Conservation (phyloP, 2,797 vertebrate species). For the Brachyalestes nurse region DNA sequence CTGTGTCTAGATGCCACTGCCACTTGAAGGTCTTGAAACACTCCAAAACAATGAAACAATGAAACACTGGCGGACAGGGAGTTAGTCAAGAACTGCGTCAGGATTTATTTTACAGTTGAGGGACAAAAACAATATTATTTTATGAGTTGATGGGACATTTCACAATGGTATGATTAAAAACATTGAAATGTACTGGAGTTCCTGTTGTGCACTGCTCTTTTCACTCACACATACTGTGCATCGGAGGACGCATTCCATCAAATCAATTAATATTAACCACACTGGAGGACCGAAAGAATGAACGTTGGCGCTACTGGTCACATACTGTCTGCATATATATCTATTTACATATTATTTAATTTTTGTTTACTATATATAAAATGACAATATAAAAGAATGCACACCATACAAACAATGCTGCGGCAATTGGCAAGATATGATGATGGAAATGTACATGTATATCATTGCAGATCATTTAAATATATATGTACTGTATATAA, state of each 20-base stretch:
- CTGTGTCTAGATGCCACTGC: not conserved
- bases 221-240: slow-evolving; percentile 85
- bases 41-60: not conserved
- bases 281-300: slow-evolving; percentile 86
- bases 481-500: slow-evolving; percentile 78
- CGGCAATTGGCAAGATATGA: slow-evolving; percentile 93
- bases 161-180: slow-evolving; percentile 92
- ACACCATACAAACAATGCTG: slow-evolving; percentile 98
- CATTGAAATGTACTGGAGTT: slow-evolving; percentile 88
- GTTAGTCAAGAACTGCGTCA: slow-evolving; percentile 91
- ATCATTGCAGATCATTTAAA: slow-evolving; percentile 94
- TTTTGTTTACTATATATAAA: slow-evolving; percentile 89
- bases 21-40: too few relatives aligned
- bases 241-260: slow-evolving; percentile 88
- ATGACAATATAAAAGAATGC: slow-evolving; percentile 98
- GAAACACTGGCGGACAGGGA: slow-evolving; percentile 68
- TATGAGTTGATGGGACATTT: slow-evolving; percentile 80
- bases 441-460: slow-evolving; percentile 88
- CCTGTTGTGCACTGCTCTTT: slow-evolving; percentile 88
- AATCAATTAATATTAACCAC: slow-evolving; percentile 92
- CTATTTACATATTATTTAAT: slow-evolving; percentile 65
- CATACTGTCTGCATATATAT: slow-evolving; percentile 85
- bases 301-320: slow-evolving; percentile 93
- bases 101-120: slow-evolving; percentile 99
- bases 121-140: slow-evolving; percentile 90